A percentile compares a stretch with the other conserved stretches of the same genome.
phyloP scores from a whole-genome alignment of 2,797 vertebrate species.

The Pseudochirops cupreus region DNA sequence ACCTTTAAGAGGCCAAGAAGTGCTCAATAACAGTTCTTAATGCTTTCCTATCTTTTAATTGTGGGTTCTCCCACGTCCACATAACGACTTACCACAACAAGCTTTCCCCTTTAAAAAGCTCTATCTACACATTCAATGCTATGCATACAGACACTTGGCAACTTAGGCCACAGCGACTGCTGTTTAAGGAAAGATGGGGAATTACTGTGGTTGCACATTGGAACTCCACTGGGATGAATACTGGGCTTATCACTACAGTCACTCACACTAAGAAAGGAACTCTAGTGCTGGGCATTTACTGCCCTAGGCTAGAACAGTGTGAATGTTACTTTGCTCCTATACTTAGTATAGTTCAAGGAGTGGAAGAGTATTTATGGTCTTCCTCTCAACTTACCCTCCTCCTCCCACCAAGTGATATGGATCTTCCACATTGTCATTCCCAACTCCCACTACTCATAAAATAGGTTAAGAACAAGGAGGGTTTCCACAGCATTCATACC shows the following conservation, averaged over 20 bases:
- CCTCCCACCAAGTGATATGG: neutral
- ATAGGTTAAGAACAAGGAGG: constrained; percentile 16
- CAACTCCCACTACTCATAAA: constrained; percentile 8
- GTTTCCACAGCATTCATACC: constrained; percentile 31
- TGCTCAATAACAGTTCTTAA: constrained; percentile 63
- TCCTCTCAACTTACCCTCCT: neutral
- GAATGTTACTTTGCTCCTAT: constrained; percentile 17
- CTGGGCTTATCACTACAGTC: neutral
- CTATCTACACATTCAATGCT: neutral
- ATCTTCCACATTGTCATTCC: neutral
- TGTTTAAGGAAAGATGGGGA: neutral
- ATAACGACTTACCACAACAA: constrained; percentile 26
- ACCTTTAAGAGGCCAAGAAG: constrained; percentile 52
- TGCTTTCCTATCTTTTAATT: constrained; percentile 73
- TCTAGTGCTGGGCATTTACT: neutral
- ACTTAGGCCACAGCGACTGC: neutral
- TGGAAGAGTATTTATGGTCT: neutral
- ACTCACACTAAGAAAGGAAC: constrained; percentile 1
- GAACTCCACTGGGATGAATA: neutral
- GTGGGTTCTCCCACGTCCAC: constrained; percentile 38
- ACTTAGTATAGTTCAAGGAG: constrained; percentile 1
- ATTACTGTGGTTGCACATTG: neutral
- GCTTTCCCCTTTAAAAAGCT: neutral
- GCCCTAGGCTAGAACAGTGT: neutral
- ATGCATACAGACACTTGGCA: neutral